Evolutionary conservation across 2,797 vertebrate genomes (phyloP).

Genomic region (Glyptemys insculpta): DNA sequence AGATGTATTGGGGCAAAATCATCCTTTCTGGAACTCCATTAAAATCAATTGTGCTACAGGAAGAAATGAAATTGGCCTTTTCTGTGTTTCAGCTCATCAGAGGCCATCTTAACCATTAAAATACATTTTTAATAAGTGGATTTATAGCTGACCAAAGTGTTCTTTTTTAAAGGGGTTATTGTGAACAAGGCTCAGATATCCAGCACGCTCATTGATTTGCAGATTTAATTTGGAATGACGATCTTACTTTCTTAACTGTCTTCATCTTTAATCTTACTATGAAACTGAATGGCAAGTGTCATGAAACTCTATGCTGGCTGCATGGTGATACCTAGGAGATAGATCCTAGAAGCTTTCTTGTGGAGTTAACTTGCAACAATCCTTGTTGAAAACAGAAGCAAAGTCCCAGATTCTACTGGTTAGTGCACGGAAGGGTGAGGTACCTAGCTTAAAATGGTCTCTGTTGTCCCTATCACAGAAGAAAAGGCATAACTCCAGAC

Average conservation of each 20-base stretch:
- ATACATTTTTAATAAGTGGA: not conserved
- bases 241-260: not conserved
- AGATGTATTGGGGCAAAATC: not conserved
- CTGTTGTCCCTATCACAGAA: not conserved
- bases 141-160: not conserved
- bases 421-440: not conserved
- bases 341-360: not conserved
- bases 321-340: accelerated
- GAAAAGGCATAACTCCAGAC: not conserved
- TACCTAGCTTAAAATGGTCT: not conserved
- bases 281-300: not conserved
- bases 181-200: not conserved
- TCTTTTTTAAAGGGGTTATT: not conserved
- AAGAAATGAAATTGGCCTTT: not conserved
- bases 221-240: not conserved
- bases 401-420: not conserved
- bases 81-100: not conserved
- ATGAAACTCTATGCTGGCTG: not conserved
- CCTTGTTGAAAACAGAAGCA: not conserved
- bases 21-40: not conserved
- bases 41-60: not conserved
- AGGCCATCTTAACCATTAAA: not conserved
- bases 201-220: accelerated
- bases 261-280: not conserved
- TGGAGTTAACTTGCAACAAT: not conserved